Conservation (phyloP, 1,140 invertebrate species). For the Panagrolaimus sp. region DNA sequence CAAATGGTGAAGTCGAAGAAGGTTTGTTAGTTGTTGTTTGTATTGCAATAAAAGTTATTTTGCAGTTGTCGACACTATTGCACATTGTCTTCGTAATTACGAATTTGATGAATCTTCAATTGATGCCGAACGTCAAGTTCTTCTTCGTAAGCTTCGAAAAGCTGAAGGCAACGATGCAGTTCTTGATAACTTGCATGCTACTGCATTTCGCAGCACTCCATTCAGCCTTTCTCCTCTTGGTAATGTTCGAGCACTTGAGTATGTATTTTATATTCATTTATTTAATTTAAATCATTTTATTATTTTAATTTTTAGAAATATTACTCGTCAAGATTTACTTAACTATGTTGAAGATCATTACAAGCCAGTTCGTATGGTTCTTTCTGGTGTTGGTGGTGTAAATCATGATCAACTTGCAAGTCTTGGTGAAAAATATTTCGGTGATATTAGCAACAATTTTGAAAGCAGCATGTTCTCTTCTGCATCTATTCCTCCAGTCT, state of each 20-base stretch:
- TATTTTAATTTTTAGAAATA: slow-evolving; percentile 23
- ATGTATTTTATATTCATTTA: slow-evolving; percentile 23
- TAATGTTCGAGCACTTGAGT: slow-evolving; percentile 90
- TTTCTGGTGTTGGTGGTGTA: slow-evolving; percentile 93
- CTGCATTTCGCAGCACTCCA: slow-evolving; percentile 90
- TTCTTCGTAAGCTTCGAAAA: slow-evolving; percentile 96
- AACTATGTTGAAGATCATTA: slow-evolving; percentile 86
- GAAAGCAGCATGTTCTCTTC: slow-evolving; percentile 66
- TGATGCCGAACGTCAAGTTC: slow-evolving; percentile 90
- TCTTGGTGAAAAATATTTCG: slow-evolving; percentile 77
- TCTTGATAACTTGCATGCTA: slow-evolving; percentile 93
- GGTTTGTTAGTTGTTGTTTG: slow-evolving; percentile 42
- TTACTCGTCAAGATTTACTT: slow-evolving; percentile 76
- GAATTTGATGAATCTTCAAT: slow-evolving; percentile 84
- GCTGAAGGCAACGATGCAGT: slow-evolving; percentile 98
- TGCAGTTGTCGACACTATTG: slow-evolving; percentile 82
- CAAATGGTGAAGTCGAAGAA: slow-evolving; percentile 80
- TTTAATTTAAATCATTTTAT: not conserved
- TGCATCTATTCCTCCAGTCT: slow-evolving; percentile 78
- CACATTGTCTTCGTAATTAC: slow-evolving; percentile 94
- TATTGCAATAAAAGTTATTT: not conserved
- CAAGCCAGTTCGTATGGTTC: slow-evolving; percentile 83
- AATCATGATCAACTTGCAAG: slow-evolving; percentile 78
- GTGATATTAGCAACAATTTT: slow-evolving; percentile 65
- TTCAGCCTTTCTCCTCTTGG: slow-evolving; percentile 94